A percentile compares a stretch with the other conserved stretches of the same genome.
These are phyloP conservation scores for Ischnura elegans DNA, from an alignment of 2,888 invertebrate genomes.

Conservation along the genomic window DNA sequence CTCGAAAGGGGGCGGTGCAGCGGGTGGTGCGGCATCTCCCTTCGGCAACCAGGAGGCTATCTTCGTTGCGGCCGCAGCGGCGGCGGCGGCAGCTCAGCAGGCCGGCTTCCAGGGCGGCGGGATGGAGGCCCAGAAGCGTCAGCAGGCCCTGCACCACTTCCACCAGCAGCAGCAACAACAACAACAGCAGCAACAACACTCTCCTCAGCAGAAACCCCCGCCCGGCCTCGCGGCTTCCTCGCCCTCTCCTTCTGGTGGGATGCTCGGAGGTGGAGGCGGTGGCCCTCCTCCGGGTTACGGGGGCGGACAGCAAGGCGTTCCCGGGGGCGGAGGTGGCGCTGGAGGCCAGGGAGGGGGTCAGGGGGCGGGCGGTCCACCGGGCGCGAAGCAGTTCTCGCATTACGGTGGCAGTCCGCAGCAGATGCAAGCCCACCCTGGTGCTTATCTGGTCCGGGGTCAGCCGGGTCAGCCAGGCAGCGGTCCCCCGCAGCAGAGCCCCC, in stretches of 20 bases:
- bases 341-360: constrained; percentile 51
- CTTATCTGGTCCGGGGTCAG: constrained; percentile 51
- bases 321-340: constrained; percentile 40
- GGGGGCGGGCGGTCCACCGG: constrained; percentile 43
- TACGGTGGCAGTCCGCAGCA: constrained; percentile 59
- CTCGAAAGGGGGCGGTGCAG: constrained; percentile 67
- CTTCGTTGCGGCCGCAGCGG: constrained; percentile 73
- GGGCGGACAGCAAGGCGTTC: constrained; percentile 46
- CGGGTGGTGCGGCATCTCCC: constrained; percentile 73
- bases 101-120: constrained; percentile 53
- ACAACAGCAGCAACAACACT: constrained; percentile 68
- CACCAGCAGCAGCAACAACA: constrained; percentile 70
- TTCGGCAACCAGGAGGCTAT: constrained; percentile 72
- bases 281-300: constrained; percentile 58
- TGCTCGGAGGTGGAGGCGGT: constrained; percentile 54
- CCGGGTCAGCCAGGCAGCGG: constrained; percentile 1
- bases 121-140: constrained; percentile 72
- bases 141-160: constrained; percentile 70
- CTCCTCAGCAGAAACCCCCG: constrained; percentile 56
- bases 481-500: constrained; percentile 58
- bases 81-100: constrained; percentile 71
- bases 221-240: constrained; percentile 52
- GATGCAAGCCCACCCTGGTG: constrained; percentile 58
- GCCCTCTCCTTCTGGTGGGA: constrained; percentile 52
- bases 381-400: constrained; percentile 52